These are phyloP conservation scores for Echinops telfairi DNA, from an alignment of 2,113 vertebrate genomes.

Conservation along the genomic window DNA sequence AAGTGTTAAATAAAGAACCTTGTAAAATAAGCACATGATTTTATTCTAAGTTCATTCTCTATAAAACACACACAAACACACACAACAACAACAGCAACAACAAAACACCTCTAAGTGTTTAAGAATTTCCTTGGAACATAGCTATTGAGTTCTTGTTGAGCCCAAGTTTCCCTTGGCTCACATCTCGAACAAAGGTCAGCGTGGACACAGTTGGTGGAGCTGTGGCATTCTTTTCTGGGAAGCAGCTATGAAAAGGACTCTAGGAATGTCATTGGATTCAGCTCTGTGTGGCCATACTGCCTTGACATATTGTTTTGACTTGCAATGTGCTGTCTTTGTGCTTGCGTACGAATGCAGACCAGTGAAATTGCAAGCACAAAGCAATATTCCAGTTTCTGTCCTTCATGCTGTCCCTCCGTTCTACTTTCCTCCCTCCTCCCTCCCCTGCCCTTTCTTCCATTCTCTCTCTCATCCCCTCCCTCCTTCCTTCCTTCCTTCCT, in stretches of 20 bases:
- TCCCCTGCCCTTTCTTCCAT: background rate
- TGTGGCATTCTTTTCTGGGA: conserved; percentile 21
- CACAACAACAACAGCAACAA: background rate
- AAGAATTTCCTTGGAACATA: background rate
- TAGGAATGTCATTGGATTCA: conserved; percentile 32
- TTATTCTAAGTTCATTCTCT: background rate
- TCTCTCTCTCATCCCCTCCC: background rate
- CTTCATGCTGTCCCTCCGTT: background rate
- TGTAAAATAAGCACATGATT: background rate
- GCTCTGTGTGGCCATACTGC: background rate
- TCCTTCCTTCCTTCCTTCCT: background rate
- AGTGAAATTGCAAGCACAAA: conserved; percentile 18
- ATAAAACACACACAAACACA: background rate
- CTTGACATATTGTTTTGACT: conserved; percentile 14
- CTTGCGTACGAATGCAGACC: background rate
- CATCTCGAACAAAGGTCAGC: conserved; percentile 35
- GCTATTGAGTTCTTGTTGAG: background rate
- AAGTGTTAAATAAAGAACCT: conserved; percentile 10
- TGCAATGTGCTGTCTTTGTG: background rate
- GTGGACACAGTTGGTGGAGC: background rate
- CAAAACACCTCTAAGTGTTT: background rate
- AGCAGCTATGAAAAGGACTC: background rate
- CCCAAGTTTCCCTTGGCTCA: background rate
- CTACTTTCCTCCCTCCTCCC: background rate
- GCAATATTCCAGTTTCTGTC: background rate